A percentile compares a stretch with the other conserved stretches of the same genome.
Evolutionary conservation across 2,797 vertebrate genomes (phyloP).

Genomic region (Melanotaenia trifasciata): DNA sequence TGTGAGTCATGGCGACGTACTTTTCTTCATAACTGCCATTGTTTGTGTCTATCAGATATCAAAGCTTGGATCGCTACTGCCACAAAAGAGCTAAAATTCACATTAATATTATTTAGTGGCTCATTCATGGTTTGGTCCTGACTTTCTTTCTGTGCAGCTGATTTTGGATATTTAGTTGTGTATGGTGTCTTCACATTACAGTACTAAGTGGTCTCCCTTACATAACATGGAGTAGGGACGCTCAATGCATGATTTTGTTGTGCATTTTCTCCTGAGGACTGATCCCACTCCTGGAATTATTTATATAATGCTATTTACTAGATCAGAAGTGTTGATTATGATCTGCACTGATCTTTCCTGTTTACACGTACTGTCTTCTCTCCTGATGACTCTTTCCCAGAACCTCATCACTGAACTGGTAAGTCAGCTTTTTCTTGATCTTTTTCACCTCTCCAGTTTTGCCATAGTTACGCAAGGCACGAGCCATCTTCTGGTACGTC

Average conservation of each 20-base stretch:
- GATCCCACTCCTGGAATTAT: constrained; percentile 13
- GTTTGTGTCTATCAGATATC: too few relatives aligned
- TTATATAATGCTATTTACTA: constrained; percentile 30
- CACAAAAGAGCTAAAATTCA: too few relatives aligned
- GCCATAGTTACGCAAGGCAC: constrained; percentile 97
- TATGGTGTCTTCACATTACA: background rate
- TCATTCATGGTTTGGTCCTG: background rate
- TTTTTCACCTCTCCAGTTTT: constrained; percentile 99
- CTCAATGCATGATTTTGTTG: background rate
- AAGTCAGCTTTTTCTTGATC: constrained; percentile 98
- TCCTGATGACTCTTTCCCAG: constrained; percentile 89
- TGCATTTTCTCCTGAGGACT: constrained; percentile 10
- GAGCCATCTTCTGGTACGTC: constrained; percentile 99
- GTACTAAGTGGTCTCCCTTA: background rate
- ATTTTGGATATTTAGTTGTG: constrained; percentile 8
- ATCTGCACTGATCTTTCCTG: constrained; percentile 3
- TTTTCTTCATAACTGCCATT: too few relatives aligned
- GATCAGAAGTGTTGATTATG: constrained; percentile 19
- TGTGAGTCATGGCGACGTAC: too few relatives aligned
- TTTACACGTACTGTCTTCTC: constrained; percentile 87
- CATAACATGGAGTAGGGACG: background rate
- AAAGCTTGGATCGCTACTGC: too few relatives aligned
- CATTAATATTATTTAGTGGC: too few relatives aligned
- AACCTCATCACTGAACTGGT: constrained; percentile 99
- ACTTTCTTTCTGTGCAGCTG: background rate